Conservation (phyloP, 2,888 invertebrate species). For the Neria commutata region DNA sequence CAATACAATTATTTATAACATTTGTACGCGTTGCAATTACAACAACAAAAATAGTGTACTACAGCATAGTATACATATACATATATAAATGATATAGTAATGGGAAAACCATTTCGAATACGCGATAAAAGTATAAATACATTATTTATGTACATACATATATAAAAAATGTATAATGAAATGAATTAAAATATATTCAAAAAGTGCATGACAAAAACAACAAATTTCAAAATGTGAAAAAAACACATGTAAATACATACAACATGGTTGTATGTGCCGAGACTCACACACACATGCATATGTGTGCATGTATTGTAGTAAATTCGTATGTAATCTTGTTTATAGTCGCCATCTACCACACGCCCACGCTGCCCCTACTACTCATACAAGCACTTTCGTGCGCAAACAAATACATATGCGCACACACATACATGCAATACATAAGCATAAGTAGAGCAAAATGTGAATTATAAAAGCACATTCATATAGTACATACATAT, state of each 20-base stretch:
- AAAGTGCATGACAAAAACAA: background rate
- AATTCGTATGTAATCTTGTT: background rate
- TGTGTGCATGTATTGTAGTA: background rate
- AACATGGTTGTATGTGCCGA: background rate
- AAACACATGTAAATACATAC: background rate
- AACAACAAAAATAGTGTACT: too few relatives aligned
- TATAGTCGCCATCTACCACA: too few relatives aligned
- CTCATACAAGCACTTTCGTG: too few relatives aligned
- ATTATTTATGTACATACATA: conserved; percentile 46
- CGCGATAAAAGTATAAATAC: conserved; percentile 27
- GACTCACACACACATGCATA: background rate
- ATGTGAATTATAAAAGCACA: conserved; percentile 43
- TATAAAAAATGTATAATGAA: conserved; percentile 20
- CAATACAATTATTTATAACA: too few relatives aligned
- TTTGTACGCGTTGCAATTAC: too few relatives aligned
- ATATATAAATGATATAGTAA: conserved; percentile 9
- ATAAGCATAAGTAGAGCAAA: conserved; percentile 44
- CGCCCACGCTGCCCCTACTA: too few relatives aligned
- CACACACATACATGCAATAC: conserved; percentile 25
- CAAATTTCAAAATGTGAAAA: background rate
- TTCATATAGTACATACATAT: too few relatives aligned
- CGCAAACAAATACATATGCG: conserved; percentile 5
- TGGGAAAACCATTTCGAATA: background rate
- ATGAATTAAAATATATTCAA: conserved; percentile 17
- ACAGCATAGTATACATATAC: too few relatives aligned